Conservation (phyloP, 2,113 vertebrate genomes). For the Leptocoma aspasia region DNA sequence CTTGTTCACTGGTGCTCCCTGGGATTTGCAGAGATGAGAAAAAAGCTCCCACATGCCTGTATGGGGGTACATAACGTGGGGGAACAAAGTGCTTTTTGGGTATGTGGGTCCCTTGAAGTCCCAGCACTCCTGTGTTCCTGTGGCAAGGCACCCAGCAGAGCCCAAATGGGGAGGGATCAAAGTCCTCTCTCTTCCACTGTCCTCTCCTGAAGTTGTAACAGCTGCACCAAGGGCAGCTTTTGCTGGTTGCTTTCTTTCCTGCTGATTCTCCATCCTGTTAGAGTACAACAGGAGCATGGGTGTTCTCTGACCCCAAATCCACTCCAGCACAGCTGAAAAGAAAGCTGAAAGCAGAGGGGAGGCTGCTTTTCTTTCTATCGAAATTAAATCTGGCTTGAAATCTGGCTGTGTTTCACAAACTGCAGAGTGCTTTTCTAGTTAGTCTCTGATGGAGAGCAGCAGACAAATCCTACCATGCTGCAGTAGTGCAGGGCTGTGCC, state of each 20-base stretch:
- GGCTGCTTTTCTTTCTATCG: background rate
- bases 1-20: background rate
- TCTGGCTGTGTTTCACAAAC: background rate
- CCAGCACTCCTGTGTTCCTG: background rate
- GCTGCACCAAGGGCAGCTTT: constrained; percentile 11
- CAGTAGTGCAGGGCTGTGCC: background rate
- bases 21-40: background rate
- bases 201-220: background rate
- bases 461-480: background rate
- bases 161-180: constrained; percentile 27
- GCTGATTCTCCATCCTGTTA: constrained; percentile 20
- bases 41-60: background rate
- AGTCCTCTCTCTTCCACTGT: background rate
- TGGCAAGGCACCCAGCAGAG: background rate
- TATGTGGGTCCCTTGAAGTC: background rate
- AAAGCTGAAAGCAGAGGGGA: background rate
- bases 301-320: constrained; percentile 29
- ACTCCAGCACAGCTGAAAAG: background rate
- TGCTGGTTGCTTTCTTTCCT: constrained; percentile 30
- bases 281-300: background rate
- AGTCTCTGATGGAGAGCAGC: background rate
- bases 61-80: rapidly evolving
- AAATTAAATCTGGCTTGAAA: background rate
- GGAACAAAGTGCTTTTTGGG: background rate
- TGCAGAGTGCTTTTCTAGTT: background rate